Evolutionary conservation across 2,888 invertebrate genomes (phyloP).

Genomic region (Trichopria drosophilae): DNA sequence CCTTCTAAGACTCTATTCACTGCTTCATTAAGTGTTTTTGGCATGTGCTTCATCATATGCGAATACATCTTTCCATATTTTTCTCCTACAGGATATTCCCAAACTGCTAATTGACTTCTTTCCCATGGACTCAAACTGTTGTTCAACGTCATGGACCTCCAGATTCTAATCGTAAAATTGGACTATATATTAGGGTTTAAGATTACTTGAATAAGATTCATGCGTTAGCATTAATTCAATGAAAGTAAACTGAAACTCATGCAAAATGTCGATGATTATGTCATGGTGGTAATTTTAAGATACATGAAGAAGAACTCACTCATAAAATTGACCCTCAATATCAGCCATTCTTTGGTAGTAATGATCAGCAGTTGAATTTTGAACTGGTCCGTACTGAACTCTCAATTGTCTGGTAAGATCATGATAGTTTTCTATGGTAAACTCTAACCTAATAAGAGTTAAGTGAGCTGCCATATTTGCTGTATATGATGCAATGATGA

Average conservation of each 20-base stretch:
- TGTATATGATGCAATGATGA: constrained; percentile 97
- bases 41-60: constrained; percentile 70
- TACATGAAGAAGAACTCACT: too few species aligned
- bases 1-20: not conserved
- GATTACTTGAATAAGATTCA: too few species aligned
- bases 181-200: too few species aligned
- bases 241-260: too few species aligned
- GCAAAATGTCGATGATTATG: too few species aligned
- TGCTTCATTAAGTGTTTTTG: too few species aligned
- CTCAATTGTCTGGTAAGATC: constrained; percentile 95
- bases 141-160: constrained; percentile 94
- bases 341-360: constrained; percentile 96
- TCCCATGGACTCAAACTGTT: constrained; percentile 85
- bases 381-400: constrained; percentile 89
- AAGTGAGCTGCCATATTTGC: constrained; percentile 97
- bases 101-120: constrained; percentile 87
- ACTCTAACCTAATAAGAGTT: constrained; percentile 89
- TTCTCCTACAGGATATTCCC: constrained; percentile 96
- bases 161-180: too few species aligned
- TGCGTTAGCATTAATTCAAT: too few species aligned
- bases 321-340: constrained; percentile 92
- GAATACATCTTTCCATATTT: constrained; percentile 98
- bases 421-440: constrained; percentile 89
- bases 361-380: constrained; percentile 85
- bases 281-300: too few species aligned